phyloP scores from a whole-genome alignment of 2,113 vertebrate species.

The Struthio camelus region DNA sequence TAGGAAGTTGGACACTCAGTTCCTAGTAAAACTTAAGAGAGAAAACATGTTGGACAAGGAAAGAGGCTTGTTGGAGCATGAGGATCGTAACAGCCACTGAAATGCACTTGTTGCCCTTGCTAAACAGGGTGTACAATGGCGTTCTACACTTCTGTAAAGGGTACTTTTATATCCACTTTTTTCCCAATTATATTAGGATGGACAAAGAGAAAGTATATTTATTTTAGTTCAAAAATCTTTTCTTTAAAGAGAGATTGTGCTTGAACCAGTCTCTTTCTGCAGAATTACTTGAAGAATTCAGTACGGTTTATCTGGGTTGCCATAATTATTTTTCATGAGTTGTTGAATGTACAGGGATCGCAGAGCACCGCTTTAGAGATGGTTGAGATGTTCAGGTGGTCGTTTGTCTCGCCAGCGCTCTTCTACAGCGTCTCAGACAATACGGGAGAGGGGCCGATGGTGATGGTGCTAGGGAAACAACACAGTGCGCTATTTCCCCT shows the following conservation, averaged over 20 bases:
- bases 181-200: neutral
- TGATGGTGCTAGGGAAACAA: neutral
- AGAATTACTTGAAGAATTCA: neutral
- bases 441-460: neutral
- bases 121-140: neutral
- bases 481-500: neutral
- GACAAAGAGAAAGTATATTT: neutral
- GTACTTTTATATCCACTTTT: neutral
- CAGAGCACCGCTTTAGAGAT: neutral
- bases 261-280: neutral
- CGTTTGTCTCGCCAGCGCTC: neutral
- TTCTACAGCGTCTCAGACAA: neutral
- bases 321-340: neutral
- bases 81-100: neutral
- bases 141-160: neutral
- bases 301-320: neutral
- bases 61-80: neutral
- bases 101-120: neutral
- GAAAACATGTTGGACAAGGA: neutral
- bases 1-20: neutral
- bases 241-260: neutral
- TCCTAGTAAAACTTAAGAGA: neutral
- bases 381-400: neutral
- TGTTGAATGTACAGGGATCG: neutral
- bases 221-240: neutral